phyloP scores from a whole-genome alignment of 2,113 vertebrate genomes.

The Poeciliopsis occidentalis region DNA sequence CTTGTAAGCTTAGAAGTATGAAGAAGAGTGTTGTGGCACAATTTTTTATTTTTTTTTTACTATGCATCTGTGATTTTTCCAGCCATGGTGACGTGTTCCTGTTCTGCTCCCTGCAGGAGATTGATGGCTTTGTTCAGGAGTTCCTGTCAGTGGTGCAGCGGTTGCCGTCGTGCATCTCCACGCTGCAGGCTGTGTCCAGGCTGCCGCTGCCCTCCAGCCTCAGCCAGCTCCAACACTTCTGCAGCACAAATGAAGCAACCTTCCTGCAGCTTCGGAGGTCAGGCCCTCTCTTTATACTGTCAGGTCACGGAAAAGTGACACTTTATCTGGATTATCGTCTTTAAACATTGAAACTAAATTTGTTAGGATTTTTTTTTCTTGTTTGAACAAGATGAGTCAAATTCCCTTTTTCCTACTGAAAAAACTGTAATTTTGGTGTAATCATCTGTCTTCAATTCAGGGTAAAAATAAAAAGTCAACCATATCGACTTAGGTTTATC shows the following conservation, averaged over 20 bases:
- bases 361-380: neutral
- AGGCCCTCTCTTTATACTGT: neutral
- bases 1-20: neutral
- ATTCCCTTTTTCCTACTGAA: neutral
- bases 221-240: constrained; percentile 61
- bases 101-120: constrained; percentile 65
- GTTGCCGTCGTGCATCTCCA: constrained; percentile 70
- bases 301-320: too few species aligned
- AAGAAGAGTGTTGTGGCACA: neutral
- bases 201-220: constrained; percentile 53
- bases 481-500: too few species aligned
- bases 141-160: constrained; percentile 74
- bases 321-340: too few species aligned
- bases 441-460: neutral
- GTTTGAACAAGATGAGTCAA: neutral
- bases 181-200: constrained; percentile 66
- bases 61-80: too few species aligned
- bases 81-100: neutral
- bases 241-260: constrained; percentile 57
- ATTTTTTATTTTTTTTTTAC: neutral
- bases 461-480: too few species aligned
- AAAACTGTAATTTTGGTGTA: neutral
- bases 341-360: neutral
- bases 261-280: constrained; percentile 77
- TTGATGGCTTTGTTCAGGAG: constrained; percentile 70